phyloP scores from a whole-genome alignment of 2,888 invertebrate species.

The Koerneria pararmatus region DNA sequence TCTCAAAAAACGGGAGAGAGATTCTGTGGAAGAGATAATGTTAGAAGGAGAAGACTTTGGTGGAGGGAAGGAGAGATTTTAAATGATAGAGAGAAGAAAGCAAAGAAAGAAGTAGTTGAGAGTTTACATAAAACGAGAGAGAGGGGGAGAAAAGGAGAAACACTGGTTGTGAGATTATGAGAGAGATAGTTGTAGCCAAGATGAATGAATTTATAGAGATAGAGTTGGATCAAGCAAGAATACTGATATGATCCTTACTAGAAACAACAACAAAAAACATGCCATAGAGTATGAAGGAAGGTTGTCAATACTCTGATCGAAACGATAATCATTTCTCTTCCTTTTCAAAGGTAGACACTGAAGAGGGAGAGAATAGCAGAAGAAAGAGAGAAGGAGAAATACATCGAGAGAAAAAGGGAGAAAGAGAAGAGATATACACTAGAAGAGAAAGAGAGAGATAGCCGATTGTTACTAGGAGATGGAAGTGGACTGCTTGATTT shows the following conservation, averaged over 20 bases:
- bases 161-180: constrained; percentile 7
- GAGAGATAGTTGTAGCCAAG: too few species aligned
- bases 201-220: too few species aligned
- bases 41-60: background rate
- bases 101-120: background rate
- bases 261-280: too few species aligned
- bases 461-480: too few species aligned
- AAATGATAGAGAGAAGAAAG: constrained; percentile 4
- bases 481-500: too few species aligned
- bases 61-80: background rate
- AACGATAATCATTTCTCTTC: background rate
- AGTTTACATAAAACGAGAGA: background rate
- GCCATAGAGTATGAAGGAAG: too few species aligned
- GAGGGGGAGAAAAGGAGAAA: constrained; percentile 15
- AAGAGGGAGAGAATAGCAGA: constrained; percentile 3
- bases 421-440: background rate
- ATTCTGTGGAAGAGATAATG: background rate
- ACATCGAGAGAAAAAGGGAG: background rate
- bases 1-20: background rate
- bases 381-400: constrained; percentile 8
- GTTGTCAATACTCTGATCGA: background rate
- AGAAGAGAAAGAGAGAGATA: constrained; percentile 4
- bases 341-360: background rate
- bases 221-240: too few species aligned
- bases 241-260: too few species aligned